These are phyloP conservation scores for Chlamydotis undulata DNA, from an alignment of 2,113 vertebrate species.

Conservation along the genomic window DNA sequence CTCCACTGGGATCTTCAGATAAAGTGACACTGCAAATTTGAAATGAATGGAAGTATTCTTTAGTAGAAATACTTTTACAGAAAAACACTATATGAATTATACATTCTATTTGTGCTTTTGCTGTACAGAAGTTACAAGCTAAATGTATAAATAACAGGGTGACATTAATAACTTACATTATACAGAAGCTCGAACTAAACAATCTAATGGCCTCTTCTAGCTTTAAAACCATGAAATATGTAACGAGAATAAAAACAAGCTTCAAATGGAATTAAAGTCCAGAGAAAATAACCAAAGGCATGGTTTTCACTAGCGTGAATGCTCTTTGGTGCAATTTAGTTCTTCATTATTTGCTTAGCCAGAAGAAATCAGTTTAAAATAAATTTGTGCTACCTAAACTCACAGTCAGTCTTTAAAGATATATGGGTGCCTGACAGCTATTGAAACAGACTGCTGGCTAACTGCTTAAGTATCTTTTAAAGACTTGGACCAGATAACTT, in stretches of 20 bases:
- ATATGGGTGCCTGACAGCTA: not conserved
- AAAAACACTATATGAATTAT: conserved; percentile 22
- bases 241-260: conserved; percentile 31
- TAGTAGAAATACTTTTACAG: conserved; percentile 5
- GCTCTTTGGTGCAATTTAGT: not conserved
- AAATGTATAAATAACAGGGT: not conserved
- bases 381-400: not conserved
- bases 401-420: not conserved
- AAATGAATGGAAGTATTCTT: conserved; percentile 45
- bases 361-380: not conserved
- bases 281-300: conserved; percentile 32
- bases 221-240: not conserved
- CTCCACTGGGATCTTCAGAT: conserved; percentile 46
- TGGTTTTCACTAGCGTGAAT: conserved; percentile 14
- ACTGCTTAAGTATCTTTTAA: not conserved
- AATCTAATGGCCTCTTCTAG: not conserved
- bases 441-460: not conserved
- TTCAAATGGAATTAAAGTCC: not conserved
- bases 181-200: not conserved
- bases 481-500: not conserved
- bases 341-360: conserved; percentile 1
- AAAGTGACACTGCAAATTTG: conserved; percentile 18
- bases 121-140: not conserved
- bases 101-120: not conserved
- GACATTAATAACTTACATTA: not conserved